Percentiles rank a stretch among this genome's conserved stretches.
Conservation (phyloP, 2,113 vertebrate species). For the Apistogramma diplotaenia region DNA sequence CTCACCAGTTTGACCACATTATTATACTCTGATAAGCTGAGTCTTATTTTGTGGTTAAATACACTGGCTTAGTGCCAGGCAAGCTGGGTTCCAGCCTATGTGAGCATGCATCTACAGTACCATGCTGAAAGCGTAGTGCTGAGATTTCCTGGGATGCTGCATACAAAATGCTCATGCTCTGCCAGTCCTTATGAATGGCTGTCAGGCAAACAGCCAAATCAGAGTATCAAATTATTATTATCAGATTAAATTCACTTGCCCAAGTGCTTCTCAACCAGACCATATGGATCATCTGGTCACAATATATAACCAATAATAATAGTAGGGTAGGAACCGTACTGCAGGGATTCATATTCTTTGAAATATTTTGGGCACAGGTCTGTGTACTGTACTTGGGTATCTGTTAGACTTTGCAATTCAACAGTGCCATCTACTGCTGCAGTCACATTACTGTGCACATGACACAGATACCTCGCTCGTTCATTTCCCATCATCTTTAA, state of each 20-base stretch:
- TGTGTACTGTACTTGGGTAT: background rate
- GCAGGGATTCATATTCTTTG: background rate
- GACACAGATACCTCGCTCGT: background rate
- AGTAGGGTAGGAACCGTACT: background rate
- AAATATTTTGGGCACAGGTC: background rate
- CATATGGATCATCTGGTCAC: background rate
- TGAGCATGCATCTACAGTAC: background rate
- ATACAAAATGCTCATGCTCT: background rate
- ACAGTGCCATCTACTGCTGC: constrained; percentile 51
- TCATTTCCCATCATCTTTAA: background rate
- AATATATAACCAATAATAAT: constrained; percentile 23
- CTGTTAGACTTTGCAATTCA: background rate
- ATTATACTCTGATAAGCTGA: background rate
- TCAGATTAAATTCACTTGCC: background rate
- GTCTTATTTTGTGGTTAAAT: background rate
- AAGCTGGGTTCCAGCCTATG: background rate
- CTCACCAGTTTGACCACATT: background rate
- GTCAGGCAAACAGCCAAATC: background rate
- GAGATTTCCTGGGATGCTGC: background rate
- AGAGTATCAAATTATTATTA: background rate
- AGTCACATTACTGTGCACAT: background rate
- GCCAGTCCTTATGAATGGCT: background rate
- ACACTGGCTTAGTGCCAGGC: background rate
- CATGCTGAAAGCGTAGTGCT: background rate
- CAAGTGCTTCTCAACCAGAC: background rate